Evolutionary conservation across 2,888 invertebrate genomes (phyloP).

Genomic region (Lochmaea crataegi): DNA sequence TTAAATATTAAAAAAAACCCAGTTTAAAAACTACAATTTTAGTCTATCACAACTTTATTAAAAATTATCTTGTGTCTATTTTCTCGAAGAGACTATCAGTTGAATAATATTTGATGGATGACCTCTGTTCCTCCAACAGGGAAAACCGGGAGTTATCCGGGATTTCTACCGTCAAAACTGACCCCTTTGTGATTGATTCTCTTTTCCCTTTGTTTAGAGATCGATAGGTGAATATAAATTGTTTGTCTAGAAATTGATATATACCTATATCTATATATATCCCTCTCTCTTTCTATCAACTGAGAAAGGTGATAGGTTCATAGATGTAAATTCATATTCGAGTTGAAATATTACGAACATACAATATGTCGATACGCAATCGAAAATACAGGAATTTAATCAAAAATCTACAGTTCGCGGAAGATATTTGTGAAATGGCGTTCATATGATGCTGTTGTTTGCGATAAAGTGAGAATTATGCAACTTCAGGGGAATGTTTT

Average conservation of each 20-base stretch:
- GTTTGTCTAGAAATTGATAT: constrained; percentile 24
- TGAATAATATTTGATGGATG: constrained; percentile 33
- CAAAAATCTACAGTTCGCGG: no score
- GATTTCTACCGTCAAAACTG: constrained; percentile 27
- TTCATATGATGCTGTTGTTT: no score
- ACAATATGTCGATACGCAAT: no score
- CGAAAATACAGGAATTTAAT: no score
- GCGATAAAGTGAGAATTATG: no score
- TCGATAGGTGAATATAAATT: constrained; percentile 30
- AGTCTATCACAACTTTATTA: not conserved
- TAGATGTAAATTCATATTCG: constrained; percentile 6
- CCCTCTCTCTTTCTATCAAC: not conserved
- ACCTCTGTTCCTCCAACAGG: constrained; percentile 35
- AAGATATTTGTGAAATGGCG: no score
- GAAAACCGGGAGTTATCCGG: constrained; percentile 31
- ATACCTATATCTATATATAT: not conserved
- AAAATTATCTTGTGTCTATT: not conserved
- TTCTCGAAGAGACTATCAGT: constrained; percentile 29
- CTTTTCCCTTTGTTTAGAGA: constrained; percentile 20
- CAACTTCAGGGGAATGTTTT: no score
- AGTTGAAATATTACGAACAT: not conserved
- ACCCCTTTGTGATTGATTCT: constrained; percentile 26
- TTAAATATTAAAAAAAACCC: no score
- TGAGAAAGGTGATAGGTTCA: constrained; percentile 3
- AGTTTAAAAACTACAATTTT: no score